Evolutionary conservation across 2,113 vertebrate genomes (phyloP).

Genomic region (Phaethon lepturus): DNA sequence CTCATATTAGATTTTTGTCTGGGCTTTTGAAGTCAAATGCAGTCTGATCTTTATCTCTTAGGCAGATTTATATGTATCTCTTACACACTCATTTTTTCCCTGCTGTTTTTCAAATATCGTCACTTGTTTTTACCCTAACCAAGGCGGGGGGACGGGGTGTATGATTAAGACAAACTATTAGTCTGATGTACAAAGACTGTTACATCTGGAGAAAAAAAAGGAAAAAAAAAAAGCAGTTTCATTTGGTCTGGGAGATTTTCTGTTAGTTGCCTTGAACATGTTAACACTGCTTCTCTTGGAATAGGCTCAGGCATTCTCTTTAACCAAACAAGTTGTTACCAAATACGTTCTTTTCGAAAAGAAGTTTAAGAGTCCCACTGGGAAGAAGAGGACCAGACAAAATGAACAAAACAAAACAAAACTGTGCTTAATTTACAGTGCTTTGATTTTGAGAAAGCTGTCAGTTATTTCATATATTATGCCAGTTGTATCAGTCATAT

Average conservation of each 20-base stretch:
- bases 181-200: not conserved
- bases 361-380: not conserved
- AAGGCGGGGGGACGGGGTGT: rapidly evolving
- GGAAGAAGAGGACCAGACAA: not conserved
- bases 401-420: not conserved
- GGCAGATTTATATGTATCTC: slow-evolving; percentile 16
- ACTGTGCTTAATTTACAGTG: not conserved
- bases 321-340: not conserved
- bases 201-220: not conserved
- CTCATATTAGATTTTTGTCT: slow-evolving; percentile 41
- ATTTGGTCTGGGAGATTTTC: not conserved
- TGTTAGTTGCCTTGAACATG: rapidly evolving
- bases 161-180: not conserved
- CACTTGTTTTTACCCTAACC: not conserved
- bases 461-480: not conserved
- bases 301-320: not conserved
- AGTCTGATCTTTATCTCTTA: slow-evolving; percentile 4
- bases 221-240: rapidly evolving
- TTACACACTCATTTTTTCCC: not conserved
- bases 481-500: too few species aligned
- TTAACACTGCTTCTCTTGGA: not conserved
- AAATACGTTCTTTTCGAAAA: not conserved
- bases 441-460: not conserved
- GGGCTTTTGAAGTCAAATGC: slow-evolving; percentile 15
- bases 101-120: not conserved